Evolutionary conservation across 2,888 invertebrate genomes (phyloP), one percentile per base, ranked within the genome.

Genomic region (Hemithea aestivaria): DNA sequence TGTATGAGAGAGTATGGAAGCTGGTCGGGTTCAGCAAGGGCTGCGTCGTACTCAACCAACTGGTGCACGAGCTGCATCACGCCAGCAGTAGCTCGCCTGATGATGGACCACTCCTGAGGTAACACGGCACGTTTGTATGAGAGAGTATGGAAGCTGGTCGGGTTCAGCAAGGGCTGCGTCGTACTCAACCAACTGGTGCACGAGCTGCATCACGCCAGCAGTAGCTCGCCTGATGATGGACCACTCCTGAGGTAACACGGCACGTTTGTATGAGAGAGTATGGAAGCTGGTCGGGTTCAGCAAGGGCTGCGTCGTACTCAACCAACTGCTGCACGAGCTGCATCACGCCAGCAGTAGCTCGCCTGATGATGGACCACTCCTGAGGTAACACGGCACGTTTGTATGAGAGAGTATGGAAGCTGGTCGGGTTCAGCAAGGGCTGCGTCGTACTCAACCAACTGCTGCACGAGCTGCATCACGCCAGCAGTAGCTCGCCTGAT

Each of bases 111-210:
- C n/a, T n/a, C n/a, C n/a, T n/a, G n/a, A n/a, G n/a, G n/a, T n/a
- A n/a, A n/a, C n/a, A n/a, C n/a, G 34, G 74, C n/a, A 77, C 39
- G 69, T 90, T 9, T 77, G 87, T 20, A 68, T 92, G 59, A 90
- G 91, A 60, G 88, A 89, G 63, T 79, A 88, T 2, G 78, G 87
- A 89, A 89, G 28, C 72, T 96, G 50, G 89, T 96, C 41, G 97
- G 95, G 1, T 97, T 97, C 78, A 96, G 96, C 80, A 97, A 97
- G 88, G 97, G 97, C 40, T 96, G 96, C 76, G 94, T 96, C 40
- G 96, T 96, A 43, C 89, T 97, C 59, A 97, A 97, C 88, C 96
- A 97, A 88, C 88, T 96, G 53, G 88, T 97, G 34, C 92, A 94
- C 70, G 96, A 96, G 83, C 92, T 96, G 75, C 91, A 94, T 70